phyloP scores from a whole-genome alignment of 2,888 invertebrate species.

The Drosophila maculinotata region DNA sequence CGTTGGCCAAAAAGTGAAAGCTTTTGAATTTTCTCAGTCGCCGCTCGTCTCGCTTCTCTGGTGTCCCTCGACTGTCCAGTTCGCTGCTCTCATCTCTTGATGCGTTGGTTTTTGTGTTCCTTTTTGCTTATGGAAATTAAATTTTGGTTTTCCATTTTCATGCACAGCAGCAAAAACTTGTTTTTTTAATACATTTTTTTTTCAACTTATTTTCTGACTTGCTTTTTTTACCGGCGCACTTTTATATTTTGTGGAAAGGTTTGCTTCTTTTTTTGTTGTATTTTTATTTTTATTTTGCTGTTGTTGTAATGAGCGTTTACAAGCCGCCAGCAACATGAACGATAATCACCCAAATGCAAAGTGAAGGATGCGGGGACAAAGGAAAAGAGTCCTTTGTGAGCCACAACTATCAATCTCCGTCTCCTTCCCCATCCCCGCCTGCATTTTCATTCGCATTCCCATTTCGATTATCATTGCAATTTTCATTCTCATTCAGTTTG shows the following conservation, averaged over 20 bases:
- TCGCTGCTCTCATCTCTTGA: constrained; percentile 27
- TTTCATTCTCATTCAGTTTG: constrained; percentile 29
- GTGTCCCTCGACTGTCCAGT: constrained; percentile 16
- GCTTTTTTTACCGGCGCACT: no score
- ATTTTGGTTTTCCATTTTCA: constrained; percentile 52
- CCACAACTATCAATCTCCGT: constrained; percentile 7
- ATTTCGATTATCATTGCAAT: constrained; percentile 17
- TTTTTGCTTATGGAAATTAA: constrained; percentile 59
- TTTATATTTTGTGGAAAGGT: no score
- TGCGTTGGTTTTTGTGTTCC: constrained; percentile 40
- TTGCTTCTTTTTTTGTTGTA: no score
- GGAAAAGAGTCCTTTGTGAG: constrained; percentile 23
- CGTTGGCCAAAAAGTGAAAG: constrained; percentile 61
- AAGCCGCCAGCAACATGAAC: constrained; percentile 52
- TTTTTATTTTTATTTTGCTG: constrained; percentile 14
- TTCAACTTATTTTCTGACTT: constrained; percentile 10
- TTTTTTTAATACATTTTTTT: constrained; percentile 10
- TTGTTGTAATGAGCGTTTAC: constrained; percentile 60
- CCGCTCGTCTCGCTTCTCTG: constrained; percentile 10
- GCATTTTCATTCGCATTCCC: constrained; percentile 4
- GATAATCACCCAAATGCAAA: constrained; percentile 57
- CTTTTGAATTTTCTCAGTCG: constrained; percentile 47
- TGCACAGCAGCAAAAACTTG: constrained; percentile 28
- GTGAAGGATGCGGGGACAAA: constrained; percentile 17
- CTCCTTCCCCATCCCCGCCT: background rate